These are phyloP conservation scores for Esox niger DNA, from an alignment of 2,113 vertebrate species.

Conservation along the genomic window DNA sequence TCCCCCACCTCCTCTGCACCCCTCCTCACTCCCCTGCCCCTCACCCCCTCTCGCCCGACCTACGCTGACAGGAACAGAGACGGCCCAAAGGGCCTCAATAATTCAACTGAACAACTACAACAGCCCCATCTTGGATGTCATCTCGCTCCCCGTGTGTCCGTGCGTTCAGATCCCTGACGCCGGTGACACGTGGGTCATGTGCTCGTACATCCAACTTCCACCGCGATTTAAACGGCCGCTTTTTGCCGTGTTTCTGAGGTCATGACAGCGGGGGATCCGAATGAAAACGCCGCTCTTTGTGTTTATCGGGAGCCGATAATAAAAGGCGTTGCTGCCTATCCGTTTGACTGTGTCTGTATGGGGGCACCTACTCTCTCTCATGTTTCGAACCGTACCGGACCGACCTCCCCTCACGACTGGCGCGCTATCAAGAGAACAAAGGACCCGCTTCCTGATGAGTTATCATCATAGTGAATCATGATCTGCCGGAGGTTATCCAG, in stretches of 20 bases:
- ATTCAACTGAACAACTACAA: conserved; percentile 57
- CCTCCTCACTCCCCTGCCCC: conserved; percentile 32
- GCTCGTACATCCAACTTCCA: background rate
- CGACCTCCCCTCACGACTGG: no score
- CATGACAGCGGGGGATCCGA: background rate
- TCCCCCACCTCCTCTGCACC: conserved; percentile 31
- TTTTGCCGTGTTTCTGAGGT: background rate
- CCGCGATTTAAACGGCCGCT: background rate
- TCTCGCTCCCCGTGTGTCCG: background rate
- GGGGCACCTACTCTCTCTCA: no score
- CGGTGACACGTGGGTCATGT: background rate
- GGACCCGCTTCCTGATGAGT: no score
- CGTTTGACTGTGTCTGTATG: no score
- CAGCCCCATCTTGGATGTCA: conserved; percentile 41
- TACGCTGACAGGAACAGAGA: conserved; percentile 52
- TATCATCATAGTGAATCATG: conserved; percentile 11
- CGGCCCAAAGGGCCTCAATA: conserved; percentile 59
- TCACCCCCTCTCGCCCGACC: conserved; percentile 39
- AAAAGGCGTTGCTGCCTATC: background rate
- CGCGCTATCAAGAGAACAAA: no score
- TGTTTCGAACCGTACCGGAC: no score
- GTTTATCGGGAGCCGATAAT: background rate
- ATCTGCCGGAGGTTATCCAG: conserved; percentile 52
- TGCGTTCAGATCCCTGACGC: background rate
- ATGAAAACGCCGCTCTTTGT: background rate